Conservation (phyloP, 2,888 invertebrate genomes). For the Eledona agricola region DNA sequence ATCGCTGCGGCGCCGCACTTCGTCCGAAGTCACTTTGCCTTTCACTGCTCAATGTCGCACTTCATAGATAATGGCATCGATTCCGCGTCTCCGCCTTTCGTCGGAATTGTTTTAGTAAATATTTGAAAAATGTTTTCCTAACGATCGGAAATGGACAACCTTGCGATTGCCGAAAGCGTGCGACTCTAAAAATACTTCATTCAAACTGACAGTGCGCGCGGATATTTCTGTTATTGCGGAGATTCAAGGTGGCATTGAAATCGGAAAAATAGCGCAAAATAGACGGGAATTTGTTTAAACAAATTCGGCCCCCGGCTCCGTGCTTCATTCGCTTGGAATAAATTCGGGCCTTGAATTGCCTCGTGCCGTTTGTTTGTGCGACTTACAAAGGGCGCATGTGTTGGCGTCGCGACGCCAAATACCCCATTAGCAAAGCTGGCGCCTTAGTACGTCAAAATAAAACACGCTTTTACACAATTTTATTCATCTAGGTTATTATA, state of each 20-base stretch:
- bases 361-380: too few species aligned
- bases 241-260: constrained; percentile 30
- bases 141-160: constrained; percentile 4
- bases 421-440: too few species aligned
- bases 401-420: constrained; percentile 15
- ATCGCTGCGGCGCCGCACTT: constrained; percentile 45
- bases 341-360: too few species aligned
- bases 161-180: constrained; percentile 1
- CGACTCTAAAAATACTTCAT: constrained; percentile 22
- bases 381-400: constrained; percentile 12
- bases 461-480: too few species aligned
- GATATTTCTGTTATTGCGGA: constrained; percentile 28
- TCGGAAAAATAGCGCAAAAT: constrained; percentile 13
- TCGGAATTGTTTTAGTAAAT: constrained; percentile 20
- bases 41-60: constrained; percentile 17
- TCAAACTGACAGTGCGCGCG: constrained; percentile 18
- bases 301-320: too few species aligned
- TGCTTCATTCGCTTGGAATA: too few species aligned
- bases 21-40: constrained; percentile 42
- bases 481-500: too few species aligned
- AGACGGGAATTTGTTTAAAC: background rate
- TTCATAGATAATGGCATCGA: constrained; percentile 14
- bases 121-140: constrained; percentile 11
- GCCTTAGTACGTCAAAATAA: too few species aligned
- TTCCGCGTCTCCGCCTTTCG: constrained; percentile 21